A percentile compares a stretch with the other conserved stretches of the same genome.
Evolutionary conservation across 2,888 invertebrate species (phyloP).

Genomic region (Phortica magna): DNA sequence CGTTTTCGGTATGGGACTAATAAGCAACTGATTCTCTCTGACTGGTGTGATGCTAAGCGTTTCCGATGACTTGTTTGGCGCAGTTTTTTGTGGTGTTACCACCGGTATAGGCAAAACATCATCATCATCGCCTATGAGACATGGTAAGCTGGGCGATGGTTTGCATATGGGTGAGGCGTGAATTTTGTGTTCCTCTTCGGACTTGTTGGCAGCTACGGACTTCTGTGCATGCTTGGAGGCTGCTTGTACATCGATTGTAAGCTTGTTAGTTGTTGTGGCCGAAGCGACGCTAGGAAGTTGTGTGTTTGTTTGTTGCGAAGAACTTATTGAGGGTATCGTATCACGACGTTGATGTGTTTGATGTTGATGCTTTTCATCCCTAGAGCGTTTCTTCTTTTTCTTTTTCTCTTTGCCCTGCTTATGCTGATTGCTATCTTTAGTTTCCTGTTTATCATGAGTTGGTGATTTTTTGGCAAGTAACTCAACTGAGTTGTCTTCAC

Average conservation of each 20-base stretch:
- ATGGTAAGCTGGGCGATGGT: conserved; percentile 83
- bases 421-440: conserved; percentile 45
- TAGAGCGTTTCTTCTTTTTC: conserved; percentile 90
- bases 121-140: conserved; percentile 82
- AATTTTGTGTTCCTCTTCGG: conserved; percentile 70
- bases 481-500: conserved; percentile 80
- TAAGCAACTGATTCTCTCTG: conserved; percentile 74
- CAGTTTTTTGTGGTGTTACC: conserved; percentile 40
- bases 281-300: conserved; percentile 59
- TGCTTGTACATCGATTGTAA: conserved; percentile 72
- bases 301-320: conserved; percentile 43
- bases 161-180: conserved; percentile 72
- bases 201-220: conserved; percentile 19
- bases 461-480: conserved; percentile 64
- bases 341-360: conserved; percentile 80
- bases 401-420: conserved; percentile 87
- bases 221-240: conserved; percentile 59
- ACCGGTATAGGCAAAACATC: conserved; percentile 65
- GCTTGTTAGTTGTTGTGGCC: conserved; percentile 55
- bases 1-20: conserved; percentile 81
- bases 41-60: conserved; percentile 71
- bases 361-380: conserved; percentile 84
- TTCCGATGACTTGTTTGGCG: conserved; percentile 54
- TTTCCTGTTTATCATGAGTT: conserved; percentile 43
- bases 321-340: conserved; percentile 49